A percentile compares a stretch with the other conserved stretches of the same genome.
Conservation (phyloP, 2,797 vertebrate species). For the Argya squamiceps region DNA sequence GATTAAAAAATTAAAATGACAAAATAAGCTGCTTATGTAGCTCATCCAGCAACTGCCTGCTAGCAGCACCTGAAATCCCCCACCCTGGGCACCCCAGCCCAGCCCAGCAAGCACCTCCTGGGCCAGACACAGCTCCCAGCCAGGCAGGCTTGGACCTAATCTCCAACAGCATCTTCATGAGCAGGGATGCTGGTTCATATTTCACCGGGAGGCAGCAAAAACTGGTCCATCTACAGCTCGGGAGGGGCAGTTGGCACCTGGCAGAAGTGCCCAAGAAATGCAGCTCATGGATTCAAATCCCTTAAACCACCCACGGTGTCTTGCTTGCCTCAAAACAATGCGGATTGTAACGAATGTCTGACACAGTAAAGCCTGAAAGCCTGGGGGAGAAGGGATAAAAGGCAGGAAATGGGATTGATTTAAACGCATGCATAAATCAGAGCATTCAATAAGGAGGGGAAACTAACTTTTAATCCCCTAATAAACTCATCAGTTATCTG, state of each 20-base stretch:
- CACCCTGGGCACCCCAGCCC: not conserved
- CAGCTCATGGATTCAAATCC: not conserved
- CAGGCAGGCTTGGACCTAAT: not conserved
- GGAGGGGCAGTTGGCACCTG: not conserved
- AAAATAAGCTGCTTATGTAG: conserved; percentile 56
- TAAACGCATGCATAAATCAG: not conserved
- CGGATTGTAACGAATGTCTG: not conserved
- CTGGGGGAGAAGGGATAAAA: conserved; percentile 15
- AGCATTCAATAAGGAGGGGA: not conserved
- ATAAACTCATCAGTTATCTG: not conserved
- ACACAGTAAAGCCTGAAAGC: not conserved
- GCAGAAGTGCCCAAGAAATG: not conserved
- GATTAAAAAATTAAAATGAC: conserved; percentile 69
- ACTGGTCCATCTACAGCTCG: not conserved
- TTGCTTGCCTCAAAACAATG: not conserved
- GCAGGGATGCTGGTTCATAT: accelerated
- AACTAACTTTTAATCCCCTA: conserved; percentile 24
- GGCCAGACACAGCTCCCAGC: not conserved
- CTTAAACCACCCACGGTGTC: not conserved
- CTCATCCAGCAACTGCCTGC: not conserved
- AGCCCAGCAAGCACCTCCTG: not conserved
- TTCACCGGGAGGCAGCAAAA: not conserved
- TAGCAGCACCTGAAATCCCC: not conserved
- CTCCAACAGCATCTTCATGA: not conserved
- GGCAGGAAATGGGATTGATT: conserved; percentile 24